Conservation (phyloP, 2,113 vertebrate genomes). For the Haemorhous mexicanus region DNA sequence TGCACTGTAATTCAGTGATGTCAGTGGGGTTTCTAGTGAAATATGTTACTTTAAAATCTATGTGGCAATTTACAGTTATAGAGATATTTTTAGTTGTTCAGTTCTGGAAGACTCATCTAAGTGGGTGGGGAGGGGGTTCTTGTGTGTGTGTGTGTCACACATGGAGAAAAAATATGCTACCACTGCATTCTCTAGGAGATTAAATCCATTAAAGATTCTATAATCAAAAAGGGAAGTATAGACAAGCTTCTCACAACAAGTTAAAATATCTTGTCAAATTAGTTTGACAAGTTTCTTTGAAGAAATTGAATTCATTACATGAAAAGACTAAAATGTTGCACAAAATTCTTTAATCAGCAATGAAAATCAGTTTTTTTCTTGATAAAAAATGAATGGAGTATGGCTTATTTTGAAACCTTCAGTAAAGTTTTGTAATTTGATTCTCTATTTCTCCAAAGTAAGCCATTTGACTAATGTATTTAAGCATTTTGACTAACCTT, state of each 20-base stretch:
- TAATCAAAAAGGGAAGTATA: neutral
- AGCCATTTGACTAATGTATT: neutral
- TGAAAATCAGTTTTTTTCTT: neutral
- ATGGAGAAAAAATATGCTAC: neutral
- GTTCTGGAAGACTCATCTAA: neutral
- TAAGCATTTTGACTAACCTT: neutral
- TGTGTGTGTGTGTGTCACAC: neutral
- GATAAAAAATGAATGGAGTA: neutral
- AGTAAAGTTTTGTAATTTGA: neutral
- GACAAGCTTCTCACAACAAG: neutral
- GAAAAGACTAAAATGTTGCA: neutral
- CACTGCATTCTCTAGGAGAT: neutral
- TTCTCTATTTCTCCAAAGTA: neutral
- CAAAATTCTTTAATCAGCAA: neutral
- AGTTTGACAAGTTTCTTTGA: neutral
- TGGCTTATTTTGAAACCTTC: neutral
- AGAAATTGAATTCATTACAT: neutral
- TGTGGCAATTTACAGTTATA: neutral
- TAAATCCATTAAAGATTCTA: neutral
- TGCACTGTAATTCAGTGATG: neutral
- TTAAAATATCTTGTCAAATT: neutral
- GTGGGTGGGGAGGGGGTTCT: rapidly evolving
- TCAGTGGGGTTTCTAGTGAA: neutral
- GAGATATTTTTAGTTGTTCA: neutral
- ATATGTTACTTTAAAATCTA: neutral